These are phyloP conservation scores for Lasioglossum malachurum DNA, from an alignment of 2,888 invertebrate genomes.

Conservation along the genomic window DNA sequence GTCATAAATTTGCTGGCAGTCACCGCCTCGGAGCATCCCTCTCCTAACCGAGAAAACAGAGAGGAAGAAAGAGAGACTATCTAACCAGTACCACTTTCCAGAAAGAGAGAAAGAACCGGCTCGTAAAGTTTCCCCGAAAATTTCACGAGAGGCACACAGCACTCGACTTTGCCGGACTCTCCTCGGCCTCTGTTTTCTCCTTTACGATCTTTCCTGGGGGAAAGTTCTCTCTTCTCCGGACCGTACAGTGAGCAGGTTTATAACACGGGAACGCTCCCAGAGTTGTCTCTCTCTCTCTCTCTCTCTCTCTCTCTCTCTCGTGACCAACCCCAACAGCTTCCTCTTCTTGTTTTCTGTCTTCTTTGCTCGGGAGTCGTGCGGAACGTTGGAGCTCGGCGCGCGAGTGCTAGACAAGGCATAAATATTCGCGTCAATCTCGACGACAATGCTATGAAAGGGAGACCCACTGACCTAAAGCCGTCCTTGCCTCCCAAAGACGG, in stretches of 20 bases:
- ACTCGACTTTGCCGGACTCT: conserved; percentile 30
- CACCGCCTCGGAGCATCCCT: neutral
- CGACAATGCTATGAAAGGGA: conserved; percentile 54
- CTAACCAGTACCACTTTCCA: neutral
- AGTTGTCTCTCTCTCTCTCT: too few species aligned
- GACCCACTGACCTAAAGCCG: conserved; percentile 78
- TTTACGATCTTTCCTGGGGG: conserved; percentile 49
- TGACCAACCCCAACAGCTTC: neutral
- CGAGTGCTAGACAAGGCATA: conserved; percentile 56
- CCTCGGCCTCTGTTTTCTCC: conserved; percentile 57
- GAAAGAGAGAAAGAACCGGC: neutral
- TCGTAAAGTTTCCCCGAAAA: conserved; percentile 59
- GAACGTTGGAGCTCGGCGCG: conserved; percentile 23
- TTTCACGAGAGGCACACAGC: conserved; percentile 37
- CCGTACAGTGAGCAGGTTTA: conserved; percentile 48
- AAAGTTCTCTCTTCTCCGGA: conserved; percentile 38
- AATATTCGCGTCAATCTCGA: conserved; percentile 72
- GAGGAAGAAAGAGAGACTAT: neutral
- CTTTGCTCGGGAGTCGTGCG: neutral
- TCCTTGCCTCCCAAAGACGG: conserved; percentile 48
- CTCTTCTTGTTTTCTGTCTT: neutral
- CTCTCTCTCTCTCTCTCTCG: neutral
- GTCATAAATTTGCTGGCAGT: conserved; percentile 65
- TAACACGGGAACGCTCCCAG: conserved; percentile 15
- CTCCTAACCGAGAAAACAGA: neutral